Base-by-base conservation (phyloP, 2,797 vertebrate genomes). In the Mallotus villosus region DNA sequence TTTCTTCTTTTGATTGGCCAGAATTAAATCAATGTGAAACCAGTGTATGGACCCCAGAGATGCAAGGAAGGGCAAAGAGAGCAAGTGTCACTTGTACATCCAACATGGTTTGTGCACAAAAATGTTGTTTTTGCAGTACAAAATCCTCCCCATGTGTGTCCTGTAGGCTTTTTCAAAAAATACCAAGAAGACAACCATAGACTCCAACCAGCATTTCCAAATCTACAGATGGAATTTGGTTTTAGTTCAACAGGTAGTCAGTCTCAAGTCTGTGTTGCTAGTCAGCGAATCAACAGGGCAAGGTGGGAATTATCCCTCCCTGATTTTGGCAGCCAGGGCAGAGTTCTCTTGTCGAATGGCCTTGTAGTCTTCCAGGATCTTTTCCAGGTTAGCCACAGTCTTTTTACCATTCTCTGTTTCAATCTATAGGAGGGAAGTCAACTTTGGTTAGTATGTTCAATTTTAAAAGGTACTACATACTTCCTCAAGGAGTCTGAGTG, bases 371-470 rank as follows among this genome's bases (percentile, higher is more conserved):
- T 94, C 94, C 29, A 94, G 89, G 75, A 97, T 97, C 91, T 94
- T 92, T 90, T 97, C 95, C 88, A 97, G 87, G 86, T 97, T 97
- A 24, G 93, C 92, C 66, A 95, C 90, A 0, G 95, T 96, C 90
- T 95, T 97, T 89, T 95, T 97, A 8, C 94, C 88, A 51, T 93
- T 93, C 83, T 97, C 96, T 0, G 93, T 93, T 85, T 97, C 96
- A 19, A 96, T 97, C 96, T 97, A 65, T 21, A 67, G 71, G 66
- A 61, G 72, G 24, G 4, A 72, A 41, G 59, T 6, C 41, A 57
- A 37, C 29, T 16, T 81, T 5, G 21, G 67, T 53, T 41, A 41
- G 11, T 14, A 11, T 41, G 37, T 41, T 34, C 32, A 51, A 51
- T 51, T 17, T 19, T 53, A 5, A 53, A 17, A 53, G 19, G 16